Evolutionary conservation across 1,140 invertebrate genomes (phyloP).

Genomic region (Helicorthomorpha holstii): DNA sequence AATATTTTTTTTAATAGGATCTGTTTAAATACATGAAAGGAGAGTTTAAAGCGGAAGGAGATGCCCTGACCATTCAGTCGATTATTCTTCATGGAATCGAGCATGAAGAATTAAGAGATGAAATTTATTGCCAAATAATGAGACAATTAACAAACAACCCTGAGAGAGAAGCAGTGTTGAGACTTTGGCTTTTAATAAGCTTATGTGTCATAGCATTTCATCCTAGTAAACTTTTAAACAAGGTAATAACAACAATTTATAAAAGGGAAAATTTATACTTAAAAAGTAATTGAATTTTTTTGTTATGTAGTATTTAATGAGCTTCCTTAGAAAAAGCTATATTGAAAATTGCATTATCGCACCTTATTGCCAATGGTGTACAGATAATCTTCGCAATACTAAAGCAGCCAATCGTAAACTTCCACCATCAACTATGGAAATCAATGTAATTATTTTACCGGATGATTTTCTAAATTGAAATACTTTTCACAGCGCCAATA

Average conservation of each 20-base stretch:
- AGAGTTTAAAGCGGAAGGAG: slow-evolving; percentile 63
- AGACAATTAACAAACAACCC: slow-evolving; percentile 70
- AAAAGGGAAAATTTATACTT: too few species aligned
- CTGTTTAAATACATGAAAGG: slow-evolving; percentile 69
- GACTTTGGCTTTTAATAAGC: slow-evolving; percentile 76
- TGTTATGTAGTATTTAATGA: slow-evolving; percentile 44
- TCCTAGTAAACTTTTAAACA: slow-evolving; percentile 68
- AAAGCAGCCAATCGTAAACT: slow-evolving; percentile 56
- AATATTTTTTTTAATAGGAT: slow-evolving; percentile 39
- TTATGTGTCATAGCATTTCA: slow-evolving; percentile 79
- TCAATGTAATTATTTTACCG: too few species aligned
- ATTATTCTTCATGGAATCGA: slow-evolving; percentile 73
- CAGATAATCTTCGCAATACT: slow-evolving; percentile 77
- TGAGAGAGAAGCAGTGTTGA: slow-evolving; percentile 45
- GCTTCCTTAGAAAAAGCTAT: slow-evolving; percentile 54
- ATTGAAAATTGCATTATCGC: slow-evolving; percentile 46
- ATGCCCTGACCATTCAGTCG: slow-evolving; percentile 61
- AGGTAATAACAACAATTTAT: too few species aligned
- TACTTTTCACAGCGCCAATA: too few species aligned
- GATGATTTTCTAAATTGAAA: too few species aligned
- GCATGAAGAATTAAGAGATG: slow-evolving; percentile 70
- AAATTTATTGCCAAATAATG: slow-evolving; percentile 75
- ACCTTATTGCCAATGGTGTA: slow-evolving; percentile 84
- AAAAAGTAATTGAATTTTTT: slow-evolving; percentile 1
- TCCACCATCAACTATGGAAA: slow-evolving; percentile 77